These are phyloP conservation scores for Samia ricini DNA, from an alignment of 1,140 invertebrate species.

Conservation along the genomic window DNA sequence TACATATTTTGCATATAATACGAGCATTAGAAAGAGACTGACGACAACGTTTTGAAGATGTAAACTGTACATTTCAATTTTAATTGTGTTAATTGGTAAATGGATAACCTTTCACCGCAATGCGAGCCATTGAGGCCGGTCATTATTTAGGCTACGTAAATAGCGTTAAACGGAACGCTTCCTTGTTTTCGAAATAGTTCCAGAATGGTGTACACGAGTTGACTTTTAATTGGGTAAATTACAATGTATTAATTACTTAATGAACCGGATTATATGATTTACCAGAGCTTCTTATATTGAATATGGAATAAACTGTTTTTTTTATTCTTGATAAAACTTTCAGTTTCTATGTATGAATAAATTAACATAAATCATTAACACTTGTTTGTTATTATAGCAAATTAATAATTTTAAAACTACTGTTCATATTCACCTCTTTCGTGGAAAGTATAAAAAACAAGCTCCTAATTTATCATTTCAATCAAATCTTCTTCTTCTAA, in stretches of 20 bases:
- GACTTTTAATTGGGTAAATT: not conserved
- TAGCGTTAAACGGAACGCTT: slow-evolving; percentile 30
- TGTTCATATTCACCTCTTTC: no score
- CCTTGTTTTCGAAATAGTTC: slow-evolving; percentile 26
- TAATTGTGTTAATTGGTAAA: slow-evolving; percentile 39
- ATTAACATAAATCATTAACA: no score
- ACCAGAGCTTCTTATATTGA: not conserved
- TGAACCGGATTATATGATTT: not conserved
- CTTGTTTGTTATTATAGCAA: no score
- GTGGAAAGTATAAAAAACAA: no score
- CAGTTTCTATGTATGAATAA: no score
- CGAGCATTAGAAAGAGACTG: slow-evolving; percentile 3
- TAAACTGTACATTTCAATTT: slow-evolving; percentile 24
- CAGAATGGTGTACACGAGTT: not conserved
- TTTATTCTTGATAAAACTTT: no score
- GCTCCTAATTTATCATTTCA: no score
- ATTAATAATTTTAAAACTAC: no score
- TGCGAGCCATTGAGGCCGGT: slow-evolving; percentile 25
- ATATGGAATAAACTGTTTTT: not conserved
- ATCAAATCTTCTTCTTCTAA: no score
- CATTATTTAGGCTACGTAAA: slow-evolving; percentile 43
- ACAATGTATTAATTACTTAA: not conserved
- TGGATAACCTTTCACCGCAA: slow-evolving; percentile 48
- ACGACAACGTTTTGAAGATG: slow-evolving; percentile 35
- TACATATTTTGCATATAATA: not conserved